phyloP scores from a whole-genome alignment of 2,113 vertebrate species.

The Himantopus leucocephalus region DNA sequence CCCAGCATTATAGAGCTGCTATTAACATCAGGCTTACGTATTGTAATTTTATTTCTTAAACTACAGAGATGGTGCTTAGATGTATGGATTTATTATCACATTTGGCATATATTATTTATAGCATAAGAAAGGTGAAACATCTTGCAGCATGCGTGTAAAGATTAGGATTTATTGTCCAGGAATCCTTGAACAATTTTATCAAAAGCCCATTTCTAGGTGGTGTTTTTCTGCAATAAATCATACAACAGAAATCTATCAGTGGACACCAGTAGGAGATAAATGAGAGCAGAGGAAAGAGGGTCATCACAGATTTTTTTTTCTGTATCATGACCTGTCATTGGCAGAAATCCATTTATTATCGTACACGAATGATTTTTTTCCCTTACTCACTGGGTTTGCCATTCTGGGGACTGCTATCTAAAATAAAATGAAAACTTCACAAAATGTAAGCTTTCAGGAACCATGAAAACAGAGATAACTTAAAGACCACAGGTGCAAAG shows the following conservation, averaged over 20 bases:
- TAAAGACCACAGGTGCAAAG: conserved; percentile 12
- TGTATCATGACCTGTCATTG: conserved; percentile 88
- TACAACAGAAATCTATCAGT: conserved; percentile 91
- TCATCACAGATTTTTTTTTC: conserved; percentile 93
- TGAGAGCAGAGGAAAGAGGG: conserved; percentile 93
- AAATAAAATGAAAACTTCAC: conserved; percentile 73
- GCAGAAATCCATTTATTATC: conserved; percentile 86
- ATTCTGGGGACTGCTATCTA: conserved; percentile 78
- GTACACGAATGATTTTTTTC: conserved; percentile 89
- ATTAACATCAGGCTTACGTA: conserved; percentile 69
- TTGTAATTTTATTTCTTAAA: conserved; percentile 81
- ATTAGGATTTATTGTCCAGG: conserved; percentile 98
- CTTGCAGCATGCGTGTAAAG: conserved; percentile 92
- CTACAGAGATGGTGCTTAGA: conserved; percentile 85
- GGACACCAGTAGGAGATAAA: conserved; percentile 98
- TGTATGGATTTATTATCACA: conserved; percentile 92
- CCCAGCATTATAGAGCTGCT: conserved; percentile 47
- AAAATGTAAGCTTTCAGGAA: conserved; percentile 76
- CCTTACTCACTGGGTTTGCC: conserved; percentile 86
- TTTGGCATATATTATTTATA: conserved; percentile 95
- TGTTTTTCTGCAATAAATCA: conserved; percentile 99
- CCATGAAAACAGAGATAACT: conserved; percentile 52
- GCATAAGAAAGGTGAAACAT: conserved; percentile 94
- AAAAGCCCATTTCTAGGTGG: conserved; percentile 99
- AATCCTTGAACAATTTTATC: conserved; percentile 99